phyloP scores from a whole-genome alignment of 2,888 invertebrate species.

The Lathronympha strigana region DNA sequence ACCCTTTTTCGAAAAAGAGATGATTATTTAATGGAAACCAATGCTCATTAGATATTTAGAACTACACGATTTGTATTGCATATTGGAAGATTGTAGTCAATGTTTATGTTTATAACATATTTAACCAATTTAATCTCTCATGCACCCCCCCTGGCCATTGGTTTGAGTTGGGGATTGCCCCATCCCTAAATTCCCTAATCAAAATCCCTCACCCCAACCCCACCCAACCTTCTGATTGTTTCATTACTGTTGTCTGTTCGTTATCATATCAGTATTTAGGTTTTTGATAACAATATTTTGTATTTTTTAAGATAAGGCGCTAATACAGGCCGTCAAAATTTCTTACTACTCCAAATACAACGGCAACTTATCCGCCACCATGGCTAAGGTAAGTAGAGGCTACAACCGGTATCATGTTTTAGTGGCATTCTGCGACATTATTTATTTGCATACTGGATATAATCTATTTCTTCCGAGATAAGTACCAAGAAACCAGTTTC shows the following conservation, averaged over 20 bases:
- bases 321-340: conserved; percentile 81
- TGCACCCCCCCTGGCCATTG: too few species aligned
- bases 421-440: not conserved
- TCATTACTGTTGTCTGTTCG: conserved; percentile 16
- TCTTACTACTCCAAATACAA: conserved; percentile 87
- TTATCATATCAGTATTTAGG: conserved; percentile 38
- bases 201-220: conserved; percentile 18
- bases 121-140: too few species aligned
- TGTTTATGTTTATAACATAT: not conserved
- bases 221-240: conserved; percentile 9
- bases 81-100: not conserved
- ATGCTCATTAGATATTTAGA: too few species aligned
- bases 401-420: conserved; percentile 20
- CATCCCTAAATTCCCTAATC: not conserved
- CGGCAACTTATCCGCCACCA: conserved; percentile 87
- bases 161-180: too few species aligned
- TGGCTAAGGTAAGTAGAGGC: conserved; percentile 85
- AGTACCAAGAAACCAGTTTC: conserved; percentile 39
- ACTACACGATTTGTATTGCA: too few species aligned
- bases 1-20: too few species aligned
- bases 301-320: conserved; percentile 43
- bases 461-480: conserved; percentile 47
- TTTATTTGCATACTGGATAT: conserved; percentile 64
- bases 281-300: conserved; percentile 37
- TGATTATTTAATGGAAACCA: too few species aligned